Evolutionary conservation across 2,797 vertebrate species (phyloP).

Genomic region (Lagodon rhomboides): DNA sequence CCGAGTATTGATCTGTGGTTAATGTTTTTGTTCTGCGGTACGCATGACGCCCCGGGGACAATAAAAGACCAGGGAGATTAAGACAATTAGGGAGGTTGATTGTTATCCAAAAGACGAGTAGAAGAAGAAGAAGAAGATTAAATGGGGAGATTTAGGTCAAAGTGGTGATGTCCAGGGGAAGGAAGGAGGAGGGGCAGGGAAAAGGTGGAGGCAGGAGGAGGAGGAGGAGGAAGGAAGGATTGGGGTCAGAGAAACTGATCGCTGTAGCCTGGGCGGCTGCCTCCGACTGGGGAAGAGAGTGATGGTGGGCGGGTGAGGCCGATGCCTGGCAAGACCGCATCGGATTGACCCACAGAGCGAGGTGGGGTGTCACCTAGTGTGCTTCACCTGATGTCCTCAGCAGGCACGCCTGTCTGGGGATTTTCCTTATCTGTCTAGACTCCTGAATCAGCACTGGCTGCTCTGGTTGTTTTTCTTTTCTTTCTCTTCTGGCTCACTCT

Average conservation of each 20-base stretch:
- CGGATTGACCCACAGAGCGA: conserved; percentile 24
- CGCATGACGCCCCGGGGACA: conserved; percentile 49
- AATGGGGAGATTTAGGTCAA: conserved; percentile 87
- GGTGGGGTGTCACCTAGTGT: conserved; percentile 31
- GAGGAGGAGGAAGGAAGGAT: conserved; percentile 62
- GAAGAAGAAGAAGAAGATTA: conserved; percentile 81
- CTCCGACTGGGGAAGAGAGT: conserved; percentile 50
- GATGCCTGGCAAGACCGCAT: conserved; percentile 24
- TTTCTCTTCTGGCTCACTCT: conserved; percentile 42
- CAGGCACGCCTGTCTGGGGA: conserved; percentile 48
- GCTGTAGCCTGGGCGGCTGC: conserved; percentile 32
- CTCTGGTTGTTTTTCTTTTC: conserved; percentile 28
- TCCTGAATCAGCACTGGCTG: conserved; percentile 70
- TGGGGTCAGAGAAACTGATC: conserved; percentile 83
- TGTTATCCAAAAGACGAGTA: conserved; percentile 78
- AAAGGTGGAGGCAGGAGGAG: conserved; percentile 31
- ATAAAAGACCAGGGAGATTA: conserved; percentile 83
- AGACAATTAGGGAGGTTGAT: conserved; percentile 83
- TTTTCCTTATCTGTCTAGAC: conserved; percentile 72
- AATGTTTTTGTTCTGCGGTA: conserved; percentile 66
- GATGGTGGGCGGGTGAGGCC: conserved; percentile 28
- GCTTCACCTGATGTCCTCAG: conserved; percentile 67
- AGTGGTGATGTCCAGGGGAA: conserved; percentile 74
- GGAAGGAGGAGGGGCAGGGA: conserved; percentile 44
- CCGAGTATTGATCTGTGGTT: conserved; percentile 71